Conservation (phyloP, 2,113 vertebrate species). For the Planiliza haematocheilus region DNA sequence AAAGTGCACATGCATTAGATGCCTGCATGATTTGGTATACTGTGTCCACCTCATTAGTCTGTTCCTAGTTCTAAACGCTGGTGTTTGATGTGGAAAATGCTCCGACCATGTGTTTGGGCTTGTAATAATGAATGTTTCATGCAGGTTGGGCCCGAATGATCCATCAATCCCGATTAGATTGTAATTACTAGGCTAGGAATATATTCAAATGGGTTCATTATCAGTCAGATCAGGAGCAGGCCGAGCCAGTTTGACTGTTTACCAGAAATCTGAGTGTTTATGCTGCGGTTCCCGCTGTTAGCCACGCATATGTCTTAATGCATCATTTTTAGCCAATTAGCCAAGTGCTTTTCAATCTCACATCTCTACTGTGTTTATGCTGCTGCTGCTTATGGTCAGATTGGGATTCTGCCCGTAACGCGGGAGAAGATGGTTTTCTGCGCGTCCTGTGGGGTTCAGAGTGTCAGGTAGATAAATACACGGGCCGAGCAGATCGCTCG, state of each 20-base stretch:
- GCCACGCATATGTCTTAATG: constrained; percentile 40
- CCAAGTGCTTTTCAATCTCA: constrained; percentile 26
- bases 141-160: constrained; percentile 77
- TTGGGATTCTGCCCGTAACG: constrained; percentile 1
- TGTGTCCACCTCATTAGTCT: constrained; percentile 61
- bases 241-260: constrained; percentile 51
- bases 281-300: constrained; percentile 48
- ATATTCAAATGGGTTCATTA: constrained; percentile 78
- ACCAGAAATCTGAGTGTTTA: constrained; percentile 60
- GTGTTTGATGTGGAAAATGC: constrained; percentile 76
- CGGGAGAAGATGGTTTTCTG: constrained; percentile 16
- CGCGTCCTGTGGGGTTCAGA: constrained; percentile 30
- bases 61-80: constrained; percentile 59
- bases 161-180: constrained; percentile 79
- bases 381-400: neutral
- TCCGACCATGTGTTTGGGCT: constrained; percentile 67
- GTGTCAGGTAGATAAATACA: constrained; percentile 64
- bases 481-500: constrained; percentile 51
- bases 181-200: constrained; percentile 73
- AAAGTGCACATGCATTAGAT: constrained; percentile 16
- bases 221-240: constrained; percentile 62
- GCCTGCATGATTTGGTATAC: constrained; percentile 50
- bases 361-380: neutral
- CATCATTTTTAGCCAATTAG: constrained; percentile 63
- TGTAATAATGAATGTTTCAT: constrained; percentile 80